Base-by-base conservation (phyloP, 2,797 vertebrate species). In the Neosilurus hyrtlii region DNA sequence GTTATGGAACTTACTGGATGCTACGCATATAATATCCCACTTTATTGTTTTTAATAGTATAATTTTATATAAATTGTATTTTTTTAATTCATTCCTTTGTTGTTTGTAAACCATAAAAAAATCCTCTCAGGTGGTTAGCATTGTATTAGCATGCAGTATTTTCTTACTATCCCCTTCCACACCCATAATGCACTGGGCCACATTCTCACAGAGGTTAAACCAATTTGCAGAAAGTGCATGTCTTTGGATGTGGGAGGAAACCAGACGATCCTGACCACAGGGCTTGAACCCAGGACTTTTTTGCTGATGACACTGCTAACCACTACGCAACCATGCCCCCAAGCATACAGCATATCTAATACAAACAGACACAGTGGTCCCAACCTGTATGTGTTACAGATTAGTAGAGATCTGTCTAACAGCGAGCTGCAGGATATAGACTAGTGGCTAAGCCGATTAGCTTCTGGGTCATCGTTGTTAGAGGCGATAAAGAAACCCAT, bases 371-470 rank as follows among this genome's bases (percentile, higher is more conserved):
- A 68, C 57, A 37, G 54, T 61, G 61, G 14, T 52, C 56, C 10
- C 57, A 72, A 81, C 61, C 79, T 78, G 67, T 61, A 74, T n/a
- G 77, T 56, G 52, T 67, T 57, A 49, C 9, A 82, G 71, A 84
- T 74, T 56, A 66, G n/a, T 14, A 37, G 63, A 52, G 61, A 74
- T 85, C 81, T 56, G 26, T 76, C 52, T 4, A 11, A 57, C 79
- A 63, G 62, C 79, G 37, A 78, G 22, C 9, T 22, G 37, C 70
- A 35, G 81, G 84, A 82, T 81, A 70, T 79, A 81, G 63, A 57
- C 22, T 76, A 83, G 56, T 61, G 51, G 77, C 68, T 88, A 86
- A 88, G 84, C 85, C 22, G 83, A 84, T 88, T 81, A 88, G 67
- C n/a, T 52, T n/a, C 43, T 72, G 71, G 57, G 65, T 84, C 79